phyloP scores from a whole-genome alignment of 53 echinoderm and acorn worm species.

The Hippasteria phrygiana region DNA sequence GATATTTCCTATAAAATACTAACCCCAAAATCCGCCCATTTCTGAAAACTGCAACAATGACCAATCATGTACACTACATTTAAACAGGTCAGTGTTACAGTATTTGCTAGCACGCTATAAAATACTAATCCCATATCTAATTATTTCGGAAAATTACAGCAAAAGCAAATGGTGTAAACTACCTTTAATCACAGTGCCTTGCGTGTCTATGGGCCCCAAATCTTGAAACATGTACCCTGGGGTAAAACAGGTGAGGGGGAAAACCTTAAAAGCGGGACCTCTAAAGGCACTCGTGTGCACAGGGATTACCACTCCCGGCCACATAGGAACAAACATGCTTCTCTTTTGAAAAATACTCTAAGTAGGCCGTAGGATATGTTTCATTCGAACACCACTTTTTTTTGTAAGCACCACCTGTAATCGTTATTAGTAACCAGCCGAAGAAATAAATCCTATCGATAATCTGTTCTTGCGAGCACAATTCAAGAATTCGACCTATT shows the following conservation, averaged over 20 bases:
- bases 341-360: not conserved
- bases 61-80: no score
- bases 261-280: not conserved
- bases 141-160: no score
- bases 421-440: no score
- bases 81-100: no score
- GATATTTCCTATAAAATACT: no score
- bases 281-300: not conserved
- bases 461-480: not conserved
- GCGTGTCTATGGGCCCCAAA: not conserved
- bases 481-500: conserved; percentile 11
- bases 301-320: conserved; percentile 29
- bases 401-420: not conserved
- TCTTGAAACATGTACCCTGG: not conserved
- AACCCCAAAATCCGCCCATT: no score
- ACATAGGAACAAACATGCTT: not conserved
- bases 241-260: conserved; percentile 46
- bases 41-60: no score
- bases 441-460: no score
- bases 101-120: no score
- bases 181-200: no score
- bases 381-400: not conserved
- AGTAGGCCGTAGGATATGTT: conserved; percentile 15
- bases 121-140: no score
- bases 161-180: no score